Base-by-base conservation (phyloP, 2,888 invertebrate genomes). In the Calameuta idolon region DNA sequence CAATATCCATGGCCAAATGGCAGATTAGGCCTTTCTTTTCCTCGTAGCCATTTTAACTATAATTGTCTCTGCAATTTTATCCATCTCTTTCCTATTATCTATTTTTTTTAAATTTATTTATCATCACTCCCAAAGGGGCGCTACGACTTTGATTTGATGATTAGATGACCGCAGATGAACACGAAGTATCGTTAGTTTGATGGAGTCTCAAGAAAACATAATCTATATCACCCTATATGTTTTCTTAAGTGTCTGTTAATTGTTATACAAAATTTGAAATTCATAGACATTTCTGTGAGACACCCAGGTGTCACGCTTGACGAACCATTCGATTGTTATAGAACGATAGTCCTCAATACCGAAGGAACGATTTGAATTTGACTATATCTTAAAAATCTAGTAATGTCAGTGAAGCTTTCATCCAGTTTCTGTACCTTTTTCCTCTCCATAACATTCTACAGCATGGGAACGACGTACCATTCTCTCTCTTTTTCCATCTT, bases 321-420 rank as follows among this genome's bases (percentile, higher is more conserved):
- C 23, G 9, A 55, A 55, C 23, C 55, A 55, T 55, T 55, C 55
- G 73, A 73, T 73, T 33, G 30, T 73, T n/a, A 71, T 31, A 34
- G 73, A 73, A 74, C 12, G 12, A 74, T 74, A 34, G 23, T 71
- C 12, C 34, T 11, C 34, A 34, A 30, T 34, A 30, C 35, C n/a
- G 23, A 55, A 55, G 71, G 31, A 71, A 71, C 71, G 31, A 71
- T 71, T 55, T 55, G 4, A 71, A 71, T 71, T 55, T 71, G 71
- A 33, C 71, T 71, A 55, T 79, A 87, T 34, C 86, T 86, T 85
- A 86, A 84, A 74, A 79, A 81, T 77, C 87, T 86, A 86, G 80
- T 87, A 87, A 87, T 87, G 82, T 86, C 86, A 85, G 79, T 87
- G 84, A 86, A 86, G 82, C 86, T 84, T 82, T 82, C 73, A 81